Evolutionary conservation across 2,888 invertebrate genomes (phyloP), one percentile per base, ranked within the genome.

Genomic region (Euzophera pinguis): DNA sequence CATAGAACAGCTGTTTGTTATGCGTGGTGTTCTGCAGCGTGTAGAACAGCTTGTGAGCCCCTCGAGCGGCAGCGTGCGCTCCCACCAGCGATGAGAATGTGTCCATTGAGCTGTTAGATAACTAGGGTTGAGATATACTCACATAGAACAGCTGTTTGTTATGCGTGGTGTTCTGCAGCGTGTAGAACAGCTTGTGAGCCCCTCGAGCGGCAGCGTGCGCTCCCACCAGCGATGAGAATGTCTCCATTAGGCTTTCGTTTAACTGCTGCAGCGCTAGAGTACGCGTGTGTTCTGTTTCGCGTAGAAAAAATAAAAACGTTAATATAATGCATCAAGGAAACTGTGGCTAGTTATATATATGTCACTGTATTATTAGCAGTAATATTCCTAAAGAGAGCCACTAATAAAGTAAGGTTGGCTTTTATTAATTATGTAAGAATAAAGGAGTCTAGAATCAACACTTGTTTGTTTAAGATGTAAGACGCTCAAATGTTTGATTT

Each of bases 141-240:
- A 97, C 97, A 87, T 97, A 97, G 87, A 97, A 95, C 41, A 98
- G 89, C 73, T 97, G 97, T 74, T 97, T 97, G 82, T 98, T 98
- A 73, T 97, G 94, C 69, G 93, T 93, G 58, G 93, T 93, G 81
- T 97, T 94, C 82, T 98, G 98, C 61, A 97, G 84, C 48, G 95
- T 94, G 75, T 96, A 94, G 81, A 97, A 97, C 54, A 97, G 93
- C 81, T 97, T 97, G 61, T 93, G 93, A 0, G 96, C 94, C 43
- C 98, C 98, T 61, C 94, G 92, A 62, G 94, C 94, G 27, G 96
- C 95, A 50, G 96, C 95, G 76, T 95, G 95, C 53, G 95, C 94
- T 16, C 97, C 98, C 51, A 97, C 95, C 53, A 98, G 90, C 73
- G 95, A 96, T 58, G 94, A 94, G 61, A 98, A 86, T 62, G 96